A percentile compares a stretch with the other conserved stretches of the same genome.
Conservation (phyloP, 1,140 invertebrate species). For the Neodiprion fabricii region DNA sequence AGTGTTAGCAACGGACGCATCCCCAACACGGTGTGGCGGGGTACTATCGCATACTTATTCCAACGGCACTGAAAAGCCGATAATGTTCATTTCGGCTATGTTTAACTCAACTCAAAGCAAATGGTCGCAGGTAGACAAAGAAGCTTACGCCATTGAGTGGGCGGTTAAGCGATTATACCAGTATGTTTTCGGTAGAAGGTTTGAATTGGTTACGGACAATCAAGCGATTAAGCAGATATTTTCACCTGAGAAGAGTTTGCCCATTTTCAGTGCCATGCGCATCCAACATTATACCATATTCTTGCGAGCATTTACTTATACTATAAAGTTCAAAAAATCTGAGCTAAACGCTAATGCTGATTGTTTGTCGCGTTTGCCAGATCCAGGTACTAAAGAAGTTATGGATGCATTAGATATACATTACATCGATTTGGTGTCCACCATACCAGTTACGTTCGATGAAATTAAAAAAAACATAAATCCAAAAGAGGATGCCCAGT, state of each 20-base stretch:
- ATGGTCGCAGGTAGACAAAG: slow-evolving; percentile 58
- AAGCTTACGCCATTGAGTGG: slow-evolving; percentile 54
- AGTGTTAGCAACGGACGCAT: slow-evolving; percentile 54
- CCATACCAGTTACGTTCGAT: not conserved
- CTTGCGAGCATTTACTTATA: slow-evolving; percentile 31
- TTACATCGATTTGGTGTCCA: not conserved
- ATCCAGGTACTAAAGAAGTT: not conserved
- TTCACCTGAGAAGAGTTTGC: slow-evolving; percentile 40
- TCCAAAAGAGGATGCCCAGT: not conserved
- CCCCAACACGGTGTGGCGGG: slow-evolving; percentile 47
- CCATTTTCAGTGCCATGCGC: slow-evolving; percentile 24
- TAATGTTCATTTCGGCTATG: slow-evolving; percentile 56
- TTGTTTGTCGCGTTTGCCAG: slow-evolving; percentile 30
- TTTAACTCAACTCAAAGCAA: slow-evolving; percentile 55
- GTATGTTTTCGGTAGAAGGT: slow-evolving; percentile 54
- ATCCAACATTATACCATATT: slow-evolving; percentile 40
- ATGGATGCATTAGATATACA: not conserved
- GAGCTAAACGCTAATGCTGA: slow-evolving; percentile 36
- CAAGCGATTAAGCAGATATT: slow-evolving; percentile 50
- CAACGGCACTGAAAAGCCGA: slow-evolving; percentile 47
- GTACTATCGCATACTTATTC: slow-evolving; percentile 49
- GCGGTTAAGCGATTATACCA: slow-evolving; percentile 49
- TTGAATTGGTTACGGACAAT: slow-evolving; percentile 59
- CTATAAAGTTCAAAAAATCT: slow-evolving; percentile 32
- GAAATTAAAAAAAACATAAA: not conserved